Percentiles rank a stretch among this genome's conserved stretches.
phyloP scores from a whole-genome alignment of 2,888 invertebrate species.

The Rhimphoctona megacephalus region DNA sequence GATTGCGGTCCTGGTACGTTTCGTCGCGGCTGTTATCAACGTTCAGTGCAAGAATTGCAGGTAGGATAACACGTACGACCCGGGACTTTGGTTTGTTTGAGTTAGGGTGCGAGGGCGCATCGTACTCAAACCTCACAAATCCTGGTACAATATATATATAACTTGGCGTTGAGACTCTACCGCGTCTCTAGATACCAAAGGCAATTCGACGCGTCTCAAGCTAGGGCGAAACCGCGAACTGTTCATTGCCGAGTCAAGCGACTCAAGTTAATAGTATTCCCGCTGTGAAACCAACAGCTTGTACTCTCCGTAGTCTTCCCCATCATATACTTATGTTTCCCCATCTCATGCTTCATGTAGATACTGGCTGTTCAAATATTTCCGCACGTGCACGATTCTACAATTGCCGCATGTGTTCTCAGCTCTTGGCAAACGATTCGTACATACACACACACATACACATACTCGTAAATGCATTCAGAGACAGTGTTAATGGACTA shows the following conservation, averaged over 20 bases:
- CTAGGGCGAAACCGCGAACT: conserved; percentile 33
- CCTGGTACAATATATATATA: background rate
- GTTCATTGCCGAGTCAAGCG: conserved; percentile 38
- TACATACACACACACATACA: background rate
- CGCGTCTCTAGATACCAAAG: conserved; percentile 15
- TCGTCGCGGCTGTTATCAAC: background rate
- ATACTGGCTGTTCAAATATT: conserved; percentile 51
- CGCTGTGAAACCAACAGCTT: conserved; percentile 45
- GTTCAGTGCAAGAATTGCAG: background rate
- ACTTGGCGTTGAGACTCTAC: background rate
- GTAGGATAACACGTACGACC: background rate
- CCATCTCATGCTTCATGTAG: conserved; percentile 23
- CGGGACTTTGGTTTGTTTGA: background rate
- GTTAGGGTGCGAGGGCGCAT: background rate
- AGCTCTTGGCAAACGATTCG: conserved; percentile 31
- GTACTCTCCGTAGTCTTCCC: conserved; percentile 28
- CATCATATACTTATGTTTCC: conserved; percentile 29
- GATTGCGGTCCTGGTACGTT: background rate
- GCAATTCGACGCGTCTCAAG: conserved; percentile 18
- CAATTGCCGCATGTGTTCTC: conserved; percentile 26
- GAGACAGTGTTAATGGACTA: conserved; percentile 42
- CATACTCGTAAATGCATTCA: background rate
- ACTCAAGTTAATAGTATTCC: conserved; percentile 54
- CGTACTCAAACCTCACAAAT: conserved; percentile 1
- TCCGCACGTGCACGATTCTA: conserved; percentile 47